Conservation (phyloP, 1,140 invertebrate species). For the Drosophila nannoptera region DNA sequence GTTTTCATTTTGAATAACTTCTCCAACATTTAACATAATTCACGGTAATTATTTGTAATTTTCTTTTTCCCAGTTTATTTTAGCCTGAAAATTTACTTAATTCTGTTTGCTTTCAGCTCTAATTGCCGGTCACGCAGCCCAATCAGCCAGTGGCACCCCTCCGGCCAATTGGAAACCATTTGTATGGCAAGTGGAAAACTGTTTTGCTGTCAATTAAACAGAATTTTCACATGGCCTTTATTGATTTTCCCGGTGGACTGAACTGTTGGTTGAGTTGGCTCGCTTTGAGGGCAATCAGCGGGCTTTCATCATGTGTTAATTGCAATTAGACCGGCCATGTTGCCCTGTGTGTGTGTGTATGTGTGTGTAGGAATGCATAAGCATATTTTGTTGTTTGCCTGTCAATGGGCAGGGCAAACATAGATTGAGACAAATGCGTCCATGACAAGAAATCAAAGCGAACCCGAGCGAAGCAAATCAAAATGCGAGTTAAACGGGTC, state of each 20-base stretch:
- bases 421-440: slow-evolving; percentile 52
- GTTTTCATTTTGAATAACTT: no score
- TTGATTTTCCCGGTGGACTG: slow-evolving; percentile 57
- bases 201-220: slow-evolving; percentile 76
- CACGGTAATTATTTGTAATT: no score
- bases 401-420: slow-evolving; percentile 38
- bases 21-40: no score
- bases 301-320: slow-evolving; percentile 72
- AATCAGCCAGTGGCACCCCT: slow-evolving; percentile 28
- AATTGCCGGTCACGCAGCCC: slow-evolving; percentile 55
- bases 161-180: slow-evolving; percentile 56
- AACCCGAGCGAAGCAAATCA: slow-evolving; percentile 30
- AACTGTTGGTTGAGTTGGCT: slow-evolving; percentile 9
- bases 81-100: background rate
- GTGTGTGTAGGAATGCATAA: slow-evolving; percentile 17
- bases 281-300: slow-evolving; percentile 34
- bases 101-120: slow-evolving; percentile 1
- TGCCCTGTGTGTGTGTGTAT: slow-evolving; percentile 16
- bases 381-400: slow-evolving; percentile 41
- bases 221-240: slow-evolving; percentile 66
- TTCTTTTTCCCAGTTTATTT: background rate
- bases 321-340: slow-evolving; percentile 64
- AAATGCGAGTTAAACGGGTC: slow-evolving; percentile 30
- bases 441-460: slow-evolving; percentile 47
- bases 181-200: slow-evolving; percentile 67